phyloP scores from a whole-genome alignment of 2,113 vertebrate species.

The Scatophagus argus region DNA sequence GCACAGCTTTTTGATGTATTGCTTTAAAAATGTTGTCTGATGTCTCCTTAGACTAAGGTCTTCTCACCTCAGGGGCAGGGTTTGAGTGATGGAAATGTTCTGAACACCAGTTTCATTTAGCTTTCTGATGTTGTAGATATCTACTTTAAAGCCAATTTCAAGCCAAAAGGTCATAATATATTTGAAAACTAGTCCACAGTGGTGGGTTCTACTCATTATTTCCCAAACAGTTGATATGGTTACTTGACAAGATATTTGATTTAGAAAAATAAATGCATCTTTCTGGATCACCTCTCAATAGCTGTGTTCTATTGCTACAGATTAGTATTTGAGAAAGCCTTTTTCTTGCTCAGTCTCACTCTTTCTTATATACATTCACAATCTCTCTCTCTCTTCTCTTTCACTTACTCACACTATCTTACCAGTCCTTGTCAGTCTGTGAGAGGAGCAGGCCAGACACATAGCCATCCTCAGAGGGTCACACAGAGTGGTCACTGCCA shows the following conservation, averaged over 20 bases:
- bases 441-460: conserved; percentile 54
- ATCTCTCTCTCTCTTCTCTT: not conserved
- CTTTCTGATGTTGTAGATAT: not conserved
- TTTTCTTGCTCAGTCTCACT: not conserved
- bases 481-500: conserved; percentile 62
- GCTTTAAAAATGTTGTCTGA: not conserved
- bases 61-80: not conserved
- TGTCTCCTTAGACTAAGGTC: not conserved
- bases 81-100: not conserved
- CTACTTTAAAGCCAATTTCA: not conserved
- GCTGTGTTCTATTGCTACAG: not conserved
- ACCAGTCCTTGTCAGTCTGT: conserved; percentile 67
- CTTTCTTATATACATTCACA: conserved; percentile 19
- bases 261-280: not conserved
- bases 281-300: conserved; percentile 3
- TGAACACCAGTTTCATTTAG: not conserved
- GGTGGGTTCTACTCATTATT: not conserved
- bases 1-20: not conserved
- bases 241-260: not conserved
- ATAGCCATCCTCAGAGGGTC: conserved; percentile 60
- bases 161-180: not conserved
- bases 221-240: not conserved
- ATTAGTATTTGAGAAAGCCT: not conserved
- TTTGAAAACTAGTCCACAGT: not conserved
- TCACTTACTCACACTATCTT: conserved; percentile 10